A percentile compares a stretch with the other conserved stretches of the same genome.
These are phyloP conservation scores for Ips nitidus DNA, from an alignment of 1,140 invertebrate species.

Conservation along the genomic window DNA sequence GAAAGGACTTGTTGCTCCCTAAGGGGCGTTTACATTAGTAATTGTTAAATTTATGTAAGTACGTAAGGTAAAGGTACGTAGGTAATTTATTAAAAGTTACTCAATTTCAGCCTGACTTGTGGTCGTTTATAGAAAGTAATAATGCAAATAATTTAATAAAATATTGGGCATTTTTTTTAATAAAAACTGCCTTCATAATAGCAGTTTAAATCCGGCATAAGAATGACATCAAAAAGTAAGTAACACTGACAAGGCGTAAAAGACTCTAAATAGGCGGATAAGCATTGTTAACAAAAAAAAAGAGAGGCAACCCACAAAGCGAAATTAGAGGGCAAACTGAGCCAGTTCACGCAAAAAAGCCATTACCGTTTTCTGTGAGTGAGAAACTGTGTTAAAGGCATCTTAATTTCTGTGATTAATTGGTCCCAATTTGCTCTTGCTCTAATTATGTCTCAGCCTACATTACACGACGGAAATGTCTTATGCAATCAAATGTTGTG, in stretches of 20 bases:
- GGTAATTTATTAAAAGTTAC: too few relatives aligned
- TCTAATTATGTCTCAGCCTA: neutral
- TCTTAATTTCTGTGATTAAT: constrained; percentile 15
- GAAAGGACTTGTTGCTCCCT: too few relatives aligned
- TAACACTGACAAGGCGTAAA: neutral
- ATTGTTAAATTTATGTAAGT: too few relatives aligned
- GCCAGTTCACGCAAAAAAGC: neutral
- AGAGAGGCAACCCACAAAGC: neutral
- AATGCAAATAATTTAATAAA: too few relatives aligned
- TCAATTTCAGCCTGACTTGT: too few relatives aligned
- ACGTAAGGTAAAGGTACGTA: too few relatives aligned
- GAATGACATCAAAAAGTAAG: neutral
- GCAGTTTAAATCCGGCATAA: too few relatives aligned
- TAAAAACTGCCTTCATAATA: too few relatives aligned
- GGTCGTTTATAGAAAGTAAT: too few relatives aligned
- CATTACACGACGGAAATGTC: neutral
- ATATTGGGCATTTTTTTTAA: too few relatives aligned
- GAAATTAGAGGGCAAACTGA: constrained; percentile 4
- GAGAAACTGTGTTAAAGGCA: constrained; percentile 9
- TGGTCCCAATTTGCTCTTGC: constrained; percentile 3
- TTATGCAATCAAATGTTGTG: neutral
- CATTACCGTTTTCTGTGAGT: constrained; percentile 8
- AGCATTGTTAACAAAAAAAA: constrained; percentile 1
- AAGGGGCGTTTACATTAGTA: too few relatives aligned
- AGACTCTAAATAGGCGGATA: constrained; percentile 5